phyloP scores from a whole-genome alignment of 2,888 invertebrate species.

The Lithosia quadra region DNA sequence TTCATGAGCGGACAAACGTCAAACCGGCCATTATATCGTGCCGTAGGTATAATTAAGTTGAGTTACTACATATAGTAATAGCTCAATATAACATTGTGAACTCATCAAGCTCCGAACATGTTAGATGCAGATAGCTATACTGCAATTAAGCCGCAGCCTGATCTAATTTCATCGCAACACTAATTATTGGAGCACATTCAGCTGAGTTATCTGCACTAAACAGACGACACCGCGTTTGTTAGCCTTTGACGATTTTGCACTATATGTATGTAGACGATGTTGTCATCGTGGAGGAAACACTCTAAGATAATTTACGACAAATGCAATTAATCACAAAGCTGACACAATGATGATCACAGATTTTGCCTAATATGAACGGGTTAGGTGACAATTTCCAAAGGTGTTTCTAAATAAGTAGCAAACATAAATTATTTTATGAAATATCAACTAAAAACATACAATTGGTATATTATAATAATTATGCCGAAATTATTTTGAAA shows the following conservation, averaged over 20 bases:
- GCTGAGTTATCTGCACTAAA: constrained; percentile 33
- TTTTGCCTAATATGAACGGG: background rate
- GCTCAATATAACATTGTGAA: background rate
- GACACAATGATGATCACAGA: too few species aligned
- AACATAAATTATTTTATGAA: background rate
- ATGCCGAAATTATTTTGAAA: too few species aligned
- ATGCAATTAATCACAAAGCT: too few species aligned
- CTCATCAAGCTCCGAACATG: constrained; percentile 9
- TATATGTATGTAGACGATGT: too few species aligned
- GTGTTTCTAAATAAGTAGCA: background rate
- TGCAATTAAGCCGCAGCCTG: constrained; percentile 22
- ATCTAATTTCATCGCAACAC: constrained; percentile 30
- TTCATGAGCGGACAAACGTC: too few species aligned
- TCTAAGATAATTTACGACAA: too few species aligned
- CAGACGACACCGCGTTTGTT: constrained; percentile 22
- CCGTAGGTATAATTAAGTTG: too few species aligned
- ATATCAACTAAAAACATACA: too few species aligned
- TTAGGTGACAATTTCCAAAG: background rate
- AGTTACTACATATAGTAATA: too few species aligned
- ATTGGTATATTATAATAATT: too few species aligned
- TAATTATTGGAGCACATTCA: constrained; percentile 37
- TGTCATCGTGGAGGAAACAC: background rate
- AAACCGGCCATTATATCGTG: too few species aligned
- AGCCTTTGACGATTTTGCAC: background rate
- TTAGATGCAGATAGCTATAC: constrained; percentile 24